Conservation (phyloP, 2,113 vertebrate genomes). For the Condylura cristata region DNA sequence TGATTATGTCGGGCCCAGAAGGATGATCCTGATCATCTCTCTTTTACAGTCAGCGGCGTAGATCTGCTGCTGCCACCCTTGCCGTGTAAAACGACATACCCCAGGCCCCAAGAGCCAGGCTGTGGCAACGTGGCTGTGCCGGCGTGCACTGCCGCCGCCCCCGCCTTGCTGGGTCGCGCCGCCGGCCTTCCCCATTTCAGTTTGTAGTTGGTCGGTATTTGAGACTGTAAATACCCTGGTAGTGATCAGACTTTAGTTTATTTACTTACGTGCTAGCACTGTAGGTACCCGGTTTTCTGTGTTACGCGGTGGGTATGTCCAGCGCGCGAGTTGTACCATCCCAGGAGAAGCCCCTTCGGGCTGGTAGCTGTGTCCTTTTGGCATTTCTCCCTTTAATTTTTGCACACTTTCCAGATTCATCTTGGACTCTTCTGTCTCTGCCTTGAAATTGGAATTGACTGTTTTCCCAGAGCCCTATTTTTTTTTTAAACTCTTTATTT, state of each 20-base stretch:
- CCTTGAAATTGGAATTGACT: neutral
- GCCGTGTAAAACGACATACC: neutral
- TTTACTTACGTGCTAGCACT: neutral
- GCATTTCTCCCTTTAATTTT: neutral
- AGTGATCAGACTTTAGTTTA: neutral
- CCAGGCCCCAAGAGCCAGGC: neutral
- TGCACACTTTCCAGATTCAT: neutral
- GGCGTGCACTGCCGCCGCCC: no score
- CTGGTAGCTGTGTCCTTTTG: neutral
- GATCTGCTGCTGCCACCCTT: neutral
- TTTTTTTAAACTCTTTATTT: neutral
- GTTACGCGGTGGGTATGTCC: neutral
- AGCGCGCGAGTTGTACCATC: neutral
- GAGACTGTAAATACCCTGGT: neutral
- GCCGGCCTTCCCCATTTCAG: neutral
- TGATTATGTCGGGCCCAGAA: neutral
- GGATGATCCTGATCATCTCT: no score
- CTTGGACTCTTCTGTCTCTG: neutral
- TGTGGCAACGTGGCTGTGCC: no score
- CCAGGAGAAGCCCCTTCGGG: neutral
- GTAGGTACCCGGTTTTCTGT: neutral
- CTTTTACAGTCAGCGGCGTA: neutral
- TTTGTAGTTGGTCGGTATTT: neutral
- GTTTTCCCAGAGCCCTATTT: neutral
- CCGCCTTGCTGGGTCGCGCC: neutral